Conservation (phyloP, 2,797 vertebrate genomes). For the Carapus acus region DNA sequence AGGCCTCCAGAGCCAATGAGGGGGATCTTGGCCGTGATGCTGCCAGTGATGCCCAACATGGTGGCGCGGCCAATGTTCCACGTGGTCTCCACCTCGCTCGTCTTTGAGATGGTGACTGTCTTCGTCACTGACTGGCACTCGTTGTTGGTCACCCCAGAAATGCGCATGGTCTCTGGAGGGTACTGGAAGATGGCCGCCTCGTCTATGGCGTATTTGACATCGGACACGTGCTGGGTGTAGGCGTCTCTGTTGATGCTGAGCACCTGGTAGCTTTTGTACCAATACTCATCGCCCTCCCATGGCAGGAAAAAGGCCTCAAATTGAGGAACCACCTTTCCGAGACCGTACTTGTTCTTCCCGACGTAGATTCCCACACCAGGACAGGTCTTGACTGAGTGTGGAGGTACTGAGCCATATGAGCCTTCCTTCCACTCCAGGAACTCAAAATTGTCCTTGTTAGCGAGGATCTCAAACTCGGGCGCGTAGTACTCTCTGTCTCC, state of each 20-base stretch:
- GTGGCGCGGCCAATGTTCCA: conserved; percentile 73
- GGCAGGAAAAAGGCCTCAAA: conserved; percentile 73
- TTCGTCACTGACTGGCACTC: conserved; percentile 65
- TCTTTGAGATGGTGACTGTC: conserved; percentile 70
- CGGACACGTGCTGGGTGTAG: conserved; percentile 66
- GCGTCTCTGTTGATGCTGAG: conserved; percentile 67
- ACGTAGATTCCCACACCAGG: conserved; percentile 59
- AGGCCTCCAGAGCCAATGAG: conserved; percentile 63
- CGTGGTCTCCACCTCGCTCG: conserved; percentile 62
- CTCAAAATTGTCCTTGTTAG: conserved; percentile 73
- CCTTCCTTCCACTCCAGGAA: conserved; percentile 71
- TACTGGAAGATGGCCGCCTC: conserved; percentile 67
- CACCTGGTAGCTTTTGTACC: conserved; percentile 73
- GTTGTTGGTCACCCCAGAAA: conserved; percentile 70
- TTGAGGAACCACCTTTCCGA: conserved; percentile 71
- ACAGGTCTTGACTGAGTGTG: conserved; percentile 62
- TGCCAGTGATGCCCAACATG: conserved; percentile 66
- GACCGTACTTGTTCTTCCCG: conserved; percentile 75
- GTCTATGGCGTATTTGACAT: conserved; percentile 66
- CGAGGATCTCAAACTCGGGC: conserved; percentile 65
- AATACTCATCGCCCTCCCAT: conserved; percentile 73
- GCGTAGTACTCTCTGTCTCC: conserved; percentile 62
- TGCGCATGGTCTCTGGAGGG: conserved; percentile 70
- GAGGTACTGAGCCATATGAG: conserved; percentile 66
- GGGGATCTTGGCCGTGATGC: conserved; percentile 70